Evolutionary conservation across 2,797 vertebrate species (phyloP), one percentile per base, ranked within the genome.

Genomic region (Masticophis lateralis): DNA sequence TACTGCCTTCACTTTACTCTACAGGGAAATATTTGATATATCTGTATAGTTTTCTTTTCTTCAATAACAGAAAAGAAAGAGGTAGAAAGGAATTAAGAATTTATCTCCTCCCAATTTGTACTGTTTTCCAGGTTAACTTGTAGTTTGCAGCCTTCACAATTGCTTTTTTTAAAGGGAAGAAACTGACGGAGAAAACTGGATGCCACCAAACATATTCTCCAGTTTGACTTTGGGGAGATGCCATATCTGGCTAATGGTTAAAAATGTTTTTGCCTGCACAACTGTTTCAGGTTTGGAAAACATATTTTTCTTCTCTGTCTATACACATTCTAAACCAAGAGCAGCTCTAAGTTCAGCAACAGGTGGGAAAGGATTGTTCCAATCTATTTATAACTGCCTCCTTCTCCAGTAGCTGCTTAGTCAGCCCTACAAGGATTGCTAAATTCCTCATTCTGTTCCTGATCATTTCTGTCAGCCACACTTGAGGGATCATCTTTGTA

Each of bases 351-450:
- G 2, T 86, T 86, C 28, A 89, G 83, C 55, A 63, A 93, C 93
- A 93, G 93, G 90, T 93, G 93, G 90, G 2, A 51, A 93, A 86
- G 57, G 90, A 89, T 93, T 93, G 90, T 89, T 93, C 27, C 25
- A 16, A 88, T 91, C 90, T 93, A 93, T 93, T 91, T 89, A 93
- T 93, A 91, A 25, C 59, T 53, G 27, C 43, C 87, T 53, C 86
- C 87, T 91, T 91, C 90, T 91, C 87, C 47, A 66, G 27, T 66
- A 59, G 69, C 57, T 43, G 69, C 63, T 93, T 91, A 86, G 57
- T 63, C 90, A 89, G 87, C 86, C 51, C 83, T 56, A 37, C 28
- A 37, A 13, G 32, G 20, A 57, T 59, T 89, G 5, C 90, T 57
- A 47, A 61, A 88, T 18, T 56, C 18, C 7, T 61, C 53, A 56